Conservation (phyloP, 2,113 vertebrate genomes). For the Chionis minor region DNA sequence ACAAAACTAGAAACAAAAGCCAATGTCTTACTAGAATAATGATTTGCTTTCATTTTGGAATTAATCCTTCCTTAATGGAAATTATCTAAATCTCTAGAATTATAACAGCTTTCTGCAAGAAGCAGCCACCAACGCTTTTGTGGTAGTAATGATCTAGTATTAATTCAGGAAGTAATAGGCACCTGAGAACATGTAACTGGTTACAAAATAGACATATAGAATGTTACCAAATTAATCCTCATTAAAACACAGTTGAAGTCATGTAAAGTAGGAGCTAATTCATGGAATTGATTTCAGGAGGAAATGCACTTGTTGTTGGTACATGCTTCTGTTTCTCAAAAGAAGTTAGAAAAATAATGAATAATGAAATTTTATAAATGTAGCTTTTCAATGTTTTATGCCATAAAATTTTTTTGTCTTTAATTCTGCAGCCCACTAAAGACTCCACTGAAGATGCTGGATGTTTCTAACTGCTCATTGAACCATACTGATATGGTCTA, state of each 20-base stretch:
- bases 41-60: background rate
- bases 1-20: background rate
- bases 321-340: background rate
- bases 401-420: background rate
- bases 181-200: background rate
- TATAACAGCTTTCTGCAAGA: background rate
- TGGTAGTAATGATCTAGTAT: background rate
- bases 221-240: background rate
- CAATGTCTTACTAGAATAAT: background rate
- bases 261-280: background rate
- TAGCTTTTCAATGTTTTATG: background rate
- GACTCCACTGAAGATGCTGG: constrained; percentile 84
- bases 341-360: background rate
- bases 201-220: background rate
- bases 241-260: background rate
- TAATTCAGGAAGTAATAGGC: background rate
- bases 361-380: background rate
- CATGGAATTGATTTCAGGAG: background rate
- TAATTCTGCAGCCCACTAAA: constrained; percentile 80
- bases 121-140: background rate
- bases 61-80: background rate
- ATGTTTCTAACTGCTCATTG: constrained; percentile 88
- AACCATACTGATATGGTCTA: constrained; percentile 88
- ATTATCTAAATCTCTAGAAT: background rate
- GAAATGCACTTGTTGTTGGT: background rate